Conservation (phyloP, 2,113 vertebrate genomes). For the Psittacara wagleri region DNA sequence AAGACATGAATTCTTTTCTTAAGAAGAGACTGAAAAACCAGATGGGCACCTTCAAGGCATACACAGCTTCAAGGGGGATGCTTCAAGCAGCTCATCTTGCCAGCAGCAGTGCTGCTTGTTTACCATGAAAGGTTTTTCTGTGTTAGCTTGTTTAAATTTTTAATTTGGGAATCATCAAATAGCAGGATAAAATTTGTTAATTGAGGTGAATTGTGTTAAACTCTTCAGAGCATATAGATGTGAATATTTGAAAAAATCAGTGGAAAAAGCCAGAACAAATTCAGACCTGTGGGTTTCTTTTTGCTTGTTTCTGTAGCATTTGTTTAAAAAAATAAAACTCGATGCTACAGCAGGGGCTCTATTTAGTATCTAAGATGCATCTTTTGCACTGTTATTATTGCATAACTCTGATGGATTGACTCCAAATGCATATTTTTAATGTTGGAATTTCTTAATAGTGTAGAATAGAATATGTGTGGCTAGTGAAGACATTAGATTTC, state of each 20-base stretch:
- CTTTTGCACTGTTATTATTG: neutral
- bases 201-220: conserved; percentile 42
- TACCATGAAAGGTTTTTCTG: conserved; percentile 40
- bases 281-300: neutral
- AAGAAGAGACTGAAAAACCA: conserved; percentile 17
- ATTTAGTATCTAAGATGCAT: neutral
- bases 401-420: neutral
- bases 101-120: conserved; percentile 31
- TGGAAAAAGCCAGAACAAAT: conserved; percentile 24
- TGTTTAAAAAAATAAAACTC: neutral
- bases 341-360: neutral
- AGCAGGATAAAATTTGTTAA: conserved; percentile 49
- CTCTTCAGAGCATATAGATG: conserved; percentile 22
- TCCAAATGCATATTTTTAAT: neutral
- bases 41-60: conserved; percentile 54
- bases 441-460: neutral
- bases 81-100: neutral
- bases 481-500: conserved; percentile 24
- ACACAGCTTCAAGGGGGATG: conserved; percentile 24
- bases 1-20: conserved; percentile 25
- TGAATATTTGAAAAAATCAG: conserved; percentile 52
- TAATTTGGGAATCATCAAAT: conserved; percentile 59
- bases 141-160: conserved; percentile 63
- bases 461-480: neutral
- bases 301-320: neutral